Conservation (phyloP, 2,888 invertebrate species). For the Dimorphilus gyrociliatus region DNA sequence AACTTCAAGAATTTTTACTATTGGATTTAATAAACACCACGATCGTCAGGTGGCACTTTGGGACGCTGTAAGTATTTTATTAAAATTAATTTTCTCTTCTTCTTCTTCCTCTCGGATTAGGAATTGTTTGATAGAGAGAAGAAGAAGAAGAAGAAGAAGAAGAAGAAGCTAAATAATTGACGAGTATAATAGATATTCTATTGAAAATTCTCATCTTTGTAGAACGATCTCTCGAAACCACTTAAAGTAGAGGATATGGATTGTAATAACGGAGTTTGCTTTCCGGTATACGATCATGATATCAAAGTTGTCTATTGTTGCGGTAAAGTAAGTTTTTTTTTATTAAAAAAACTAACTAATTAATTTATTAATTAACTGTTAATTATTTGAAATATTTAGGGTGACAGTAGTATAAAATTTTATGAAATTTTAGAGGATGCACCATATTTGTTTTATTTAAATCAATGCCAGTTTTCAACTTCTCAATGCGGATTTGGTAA, state of each 20-base stretch:
- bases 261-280: constrained; percentile 79
- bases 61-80: constrained; percentile 33
- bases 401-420: constrained; percentile 89
- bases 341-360: too few relatives aligned
- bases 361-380: background rate
- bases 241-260: constrained; percentile 33
- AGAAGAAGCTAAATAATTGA: too few relatives aligned
- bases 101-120: too few relatives aligned
- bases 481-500: constrained; percentile 65
- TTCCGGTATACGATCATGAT: constrained; percentile 88
- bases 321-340: constrained; percentile 51
- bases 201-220: constrained; percentile 9
- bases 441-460: constrained; percentile 88
- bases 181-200: constrained; percentile 1
- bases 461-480: constrained; percentile 90
- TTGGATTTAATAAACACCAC: constrained; percentile 36
- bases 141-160: too few relatives aligned
- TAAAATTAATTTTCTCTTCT: too few relatives aligned
- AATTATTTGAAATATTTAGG: constrained; percentile 40
- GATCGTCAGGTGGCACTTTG: constrained; percentile 38
- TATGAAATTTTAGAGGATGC: constrained; percentile 81
- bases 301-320: constrained; percentile 83
- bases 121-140: too few relatives aligned
- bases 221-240: constrained; percentile 32
- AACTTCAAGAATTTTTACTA: constrained; percentile 33